Conservation (phyloP, 2,113 vertebrate species). For the Chrysochloris asiatica region DNA sequence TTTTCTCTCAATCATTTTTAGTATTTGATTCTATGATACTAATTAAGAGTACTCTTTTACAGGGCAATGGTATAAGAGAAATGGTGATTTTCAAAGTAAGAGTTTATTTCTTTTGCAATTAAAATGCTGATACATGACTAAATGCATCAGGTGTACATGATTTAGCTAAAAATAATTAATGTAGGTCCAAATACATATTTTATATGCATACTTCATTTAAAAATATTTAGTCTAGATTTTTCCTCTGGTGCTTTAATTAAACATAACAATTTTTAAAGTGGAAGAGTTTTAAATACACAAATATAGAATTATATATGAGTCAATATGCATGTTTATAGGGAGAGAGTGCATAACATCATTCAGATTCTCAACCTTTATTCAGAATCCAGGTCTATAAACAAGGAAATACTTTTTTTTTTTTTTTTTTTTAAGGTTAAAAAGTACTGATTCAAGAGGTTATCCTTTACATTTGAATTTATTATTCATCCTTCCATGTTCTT, state of each 20-base stretch:
- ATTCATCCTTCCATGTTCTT: neutral
- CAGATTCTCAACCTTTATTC: constrained; percentile 1
- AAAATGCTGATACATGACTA: constrained; percentile 8
- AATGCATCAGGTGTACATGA: neutral
- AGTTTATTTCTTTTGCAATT: constrained; percentile 35
- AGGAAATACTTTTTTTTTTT: neutral
- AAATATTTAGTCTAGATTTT: neutral
- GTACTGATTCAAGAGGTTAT: neutral
- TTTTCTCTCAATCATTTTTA: constrained; percentile 12
- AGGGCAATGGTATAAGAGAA: constrained; percentile 54
- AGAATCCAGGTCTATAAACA: neutral
- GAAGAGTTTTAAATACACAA: neutral
- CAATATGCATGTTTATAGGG: neutral
- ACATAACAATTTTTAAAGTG: neutral
- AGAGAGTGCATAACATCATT: neutral
- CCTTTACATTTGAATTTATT: constrained; percentile 1
- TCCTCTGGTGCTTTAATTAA: neutral
- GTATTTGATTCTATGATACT: constrained; percentile 49
- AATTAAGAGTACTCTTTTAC: constrained; percentile 68
- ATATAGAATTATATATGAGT: neutral
- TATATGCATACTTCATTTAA: constrained; percentile 11
- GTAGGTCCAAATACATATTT: neutral
- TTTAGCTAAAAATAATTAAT: constrained; percentile 9
- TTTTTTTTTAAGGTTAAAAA: neutral
- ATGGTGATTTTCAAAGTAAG: constrained; percentile 66